Percentiles rank a stretch among this genome's conserved stretches.
Evolutionary conservation across 1,140 invertebrate genomes (phyloP).

Genomic region (Drosophila sp.): DNA sequence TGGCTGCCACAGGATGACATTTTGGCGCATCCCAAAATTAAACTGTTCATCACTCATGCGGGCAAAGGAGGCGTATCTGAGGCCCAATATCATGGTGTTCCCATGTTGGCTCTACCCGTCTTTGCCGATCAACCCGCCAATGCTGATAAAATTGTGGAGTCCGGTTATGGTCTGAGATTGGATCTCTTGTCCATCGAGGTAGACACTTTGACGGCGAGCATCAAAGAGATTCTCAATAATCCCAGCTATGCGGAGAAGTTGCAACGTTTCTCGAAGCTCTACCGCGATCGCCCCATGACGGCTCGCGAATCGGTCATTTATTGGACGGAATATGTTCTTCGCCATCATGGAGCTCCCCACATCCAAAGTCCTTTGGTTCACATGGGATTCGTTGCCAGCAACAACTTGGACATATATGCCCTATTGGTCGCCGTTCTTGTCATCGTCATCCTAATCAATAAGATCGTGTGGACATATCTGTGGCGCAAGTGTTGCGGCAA

Average conservation of each 20-base stretch:
- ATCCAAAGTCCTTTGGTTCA: conserved; percentile 81
- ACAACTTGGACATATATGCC: conserved; percentile 61
- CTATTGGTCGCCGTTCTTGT: conserved; percentile 37
- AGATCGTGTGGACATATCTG: conserved; percentile 51
- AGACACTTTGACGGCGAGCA: conserved; percentile 59
- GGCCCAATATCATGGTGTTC: conserved; percentile 88
- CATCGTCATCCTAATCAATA: conserved; percentile 39
- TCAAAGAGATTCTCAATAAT: conserved; percentile 66
- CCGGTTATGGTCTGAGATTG: conserved; percentile 84
- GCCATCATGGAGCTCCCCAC: conserved; percentile 83
- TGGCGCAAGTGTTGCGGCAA: conserved; percentile 48
- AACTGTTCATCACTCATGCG: conserved; percentile 89
- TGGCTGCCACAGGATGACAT: conserved; percentile 90
- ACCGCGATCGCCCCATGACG: conserved; percentile 72
- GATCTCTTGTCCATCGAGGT: conserved; percentile 77
- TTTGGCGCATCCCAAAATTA: conserved; percentile 87
- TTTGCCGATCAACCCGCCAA: conserved; percentile 87
- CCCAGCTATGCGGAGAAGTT: conserved; percentile 61
- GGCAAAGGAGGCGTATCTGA: conserved; percentile 89
- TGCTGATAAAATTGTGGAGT: conserved; percentile 82
- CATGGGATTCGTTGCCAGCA: conserved; percentile 57
- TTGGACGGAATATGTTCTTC: conserved; percentile 81
- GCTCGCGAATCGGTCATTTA: conserved; percentile 65
- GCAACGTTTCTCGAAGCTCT: conserved; percentile 63
- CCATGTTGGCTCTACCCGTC: conserved; percentile 88